Evolutionary conservation across 64 coral and sea anemone species (phyloP), one percentile per base, ranked within the genome.

Genomic region (Trachythela sp.): DNA sequence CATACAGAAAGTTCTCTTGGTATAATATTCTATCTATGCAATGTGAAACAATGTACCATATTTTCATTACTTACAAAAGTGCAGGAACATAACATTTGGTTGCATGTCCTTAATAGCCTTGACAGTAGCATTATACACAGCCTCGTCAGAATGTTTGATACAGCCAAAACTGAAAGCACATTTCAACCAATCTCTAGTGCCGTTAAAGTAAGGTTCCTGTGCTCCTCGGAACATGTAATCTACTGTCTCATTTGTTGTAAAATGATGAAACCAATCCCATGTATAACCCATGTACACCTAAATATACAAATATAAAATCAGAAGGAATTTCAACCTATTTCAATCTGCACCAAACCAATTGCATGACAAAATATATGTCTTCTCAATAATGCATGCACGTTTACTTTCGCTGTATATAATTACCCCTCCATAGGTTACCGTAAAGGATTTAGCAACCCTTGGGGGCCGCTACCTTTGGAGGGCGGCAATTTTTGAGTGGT

Each of bases 201-300:
- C 75, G 20, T 80, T 80, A 27, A 64, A 64, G 75, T 80, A 80
- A 39, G 75, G 37, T 39, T 29, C 13, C 35, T 80, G 75, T 35
- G 75, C 75, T 80, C 75, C 75, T 29, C 75, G 75, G 30, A 80
- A 80, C 75, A 80, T 80, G 31, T 10, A 15, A 80, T 80, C 75
- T 15, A 80, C 75, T 35, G 75, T 80, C 15, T 80, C 33, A 38
- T 80, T 80, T 35, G 31, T 80, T 80, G 75, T 39, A 18, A 80
- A 80, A 80, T 80, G 75, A 80, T 80, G 75, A 80, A 80, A 80
- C 75, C 75, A 80, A 80, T 80, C 75, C 75, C 75, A 80, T 10
- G 75, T 80, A 39, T 80, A 80, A 80, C 75, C 75, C 75, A 80
- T 80, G 75, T 80, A 80, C 0, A 80, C 75, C 75, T 80, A 80